These are phyloP conservation scores for Calcarius lapponicus DNA, from an alignment of 2,797 vertebrate genomes.

Conservation along the genomic window DNA sequence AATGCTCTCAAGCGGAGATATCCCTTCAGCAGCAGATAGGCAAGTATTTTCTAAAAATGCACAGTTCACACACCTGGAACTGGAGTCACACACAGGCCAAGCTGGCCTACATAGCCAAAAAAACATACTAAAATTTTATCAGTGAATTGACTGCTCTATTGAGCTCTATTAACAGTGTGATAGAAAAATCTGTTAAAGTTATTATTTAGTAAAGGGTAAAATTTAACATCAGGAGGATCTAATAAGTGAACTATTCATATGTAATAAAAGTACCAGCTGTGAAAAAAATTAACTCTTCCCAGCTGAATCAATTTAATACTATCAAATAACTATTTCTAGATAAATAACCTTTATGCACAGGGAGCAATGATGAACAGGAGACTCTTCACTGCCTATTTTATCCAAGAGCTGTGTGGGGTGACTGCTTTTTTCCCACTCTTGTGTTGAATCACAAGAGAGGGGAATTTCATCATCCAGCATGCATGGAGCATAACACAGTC, in stretches of 20 bases:
- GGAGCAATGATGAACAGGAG: background rate
- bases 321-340: background rate
- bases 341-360: background rate
- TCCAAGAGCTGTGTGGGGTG: background rate
- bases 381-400: background rate
- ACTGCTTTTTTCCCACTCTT: background rate
- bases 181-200: background rate
- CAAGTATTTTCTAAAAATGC: background rate
- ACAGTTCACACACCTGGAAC: background rate
- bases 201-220: background rate
- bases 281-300: background rate
- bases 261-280: background rate
- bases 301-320: background rate
- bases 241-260: background rate
- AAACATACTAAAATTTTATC: background rate
- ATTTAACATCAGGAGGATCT: background rate
- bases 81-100: background rate
- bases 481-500: background rate
- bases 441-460: background rate
- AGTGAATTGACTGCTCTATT: background rate
- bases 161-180: background rate
- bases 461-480: background rate
- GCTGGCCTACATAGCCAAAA: background rate
- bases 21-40: background rate
- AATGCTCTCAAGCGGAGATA: background rate